phyloP scores from a whole-genome alignment of 2,113 vertebrate species.

The Sitta europaea region DNA sequence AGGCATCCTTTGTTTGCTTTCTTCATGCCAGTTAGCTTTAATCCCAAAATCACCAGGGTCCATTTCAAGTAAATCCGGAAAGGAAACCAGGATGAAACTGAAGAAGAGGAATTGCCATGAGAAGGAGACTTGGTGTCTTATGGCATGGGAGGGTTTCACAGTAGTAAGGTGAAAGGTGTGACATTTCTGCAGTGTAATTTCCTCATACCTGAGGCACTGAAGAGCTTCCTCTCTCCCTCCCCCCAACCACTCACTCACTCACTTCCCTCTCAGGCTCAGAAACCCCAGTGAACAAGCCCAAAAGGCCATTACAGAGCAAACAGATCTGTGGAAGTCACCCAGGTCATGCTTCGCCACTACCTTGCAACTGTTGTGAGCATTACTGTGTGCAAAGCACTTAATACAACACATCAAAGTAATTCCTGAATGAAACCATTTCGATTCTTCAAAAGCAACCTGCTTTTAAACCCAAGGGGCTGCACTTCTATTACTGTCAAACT shows the following conservation, averaged over 20 bases:
- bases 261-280: not conserved
- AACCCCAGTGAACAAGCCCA: not conserved
- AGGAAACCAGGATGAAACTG: conserved; percentile 1
- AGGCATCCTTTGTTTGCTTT: conserved; percentile 10
- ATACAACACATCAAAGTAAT: not conserved
- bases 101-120: not conserved
- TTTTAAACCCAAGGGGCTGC: not conserved
- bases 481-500: not conserved
- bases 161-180: not conserved
- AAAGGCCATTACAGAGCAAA: not conserved
- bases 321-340: not conserved
- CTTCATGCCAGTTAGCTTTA: conserved; percentile 16
- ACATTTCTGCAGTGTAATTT: not conserved
- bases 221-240: not conserved
- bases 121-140: not conserved
- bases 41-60: not conserved
- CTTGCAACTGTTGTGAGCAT: not conserved
- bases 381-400: not conserved
- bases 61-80: conserved; percentile 5
- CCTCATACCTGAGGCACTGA: not conserved
- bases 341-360: rapidly evolving
- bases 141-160: not conserved
- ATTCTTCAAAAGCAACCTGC: not conserved
- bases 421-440: not conserved
- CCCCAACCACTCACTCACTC: not conserved